Evolutionary conservation across 1,140 invertebrate genomes (phyloP), one percentile per base, ranked within the genome.

Genomic region (Trissolcus basalis): DNA sequence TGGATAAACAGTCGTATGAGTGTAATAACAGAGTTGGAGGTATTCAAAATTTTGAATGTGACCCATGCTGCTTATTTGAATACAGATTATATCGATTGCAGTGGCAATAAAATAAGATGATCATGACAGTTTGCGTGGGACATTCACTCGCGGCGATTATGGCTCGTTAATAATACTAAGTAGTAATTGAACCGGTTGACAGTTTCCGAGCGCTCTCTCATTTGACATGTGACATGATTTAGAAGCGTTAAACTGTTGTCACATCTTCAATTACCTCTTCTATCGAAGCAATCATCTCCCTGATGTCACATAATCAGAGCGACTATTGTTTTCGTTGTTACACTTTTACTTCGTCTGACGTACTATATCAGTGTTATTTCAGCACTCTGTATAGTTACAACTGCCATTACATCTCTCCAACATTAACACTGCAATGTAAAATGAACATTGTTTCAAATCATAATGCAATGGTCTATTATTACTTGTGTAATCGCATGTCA

Each of bases 201-300:
- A 86, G 84, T 85, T 86, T 83, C 82, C 84, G 83, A 83, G 82
- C 83, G 78, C 77, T 82, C 19, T 27, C 80, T 87, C 81, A 87
- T 87, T 87, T 86, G 85, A 87, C 85, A 80, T 86, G 85, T 87
- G 83, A 86, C 85, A 87, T 87, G 85, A 87, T 87, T 87, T 84
- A 86, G 85, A 81, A 82, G 84, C 84, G 80, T 86, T 84, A 84
- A 86, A 80, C 80, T 85, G 83, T 86, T 86, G 84, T 86, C 85
- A 85, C 85, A 84, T 87, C 84, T 87, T 85, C 84, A 87, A 86
- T 87, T 87, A 85, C 80, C 82, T 80, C 60, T 79, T 73, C 79
- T 81, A 79, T 82, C 79, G 80, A 61, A 80, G 74, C 81, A 83
- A 84, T 83, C 82, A 83, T 82, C 81, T 78, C 80, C 78, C 74